phyloP scores from a whole-genome alignment of 2,888 invertebrate genomes.

The Mechanitis mazaeus region DNA sequence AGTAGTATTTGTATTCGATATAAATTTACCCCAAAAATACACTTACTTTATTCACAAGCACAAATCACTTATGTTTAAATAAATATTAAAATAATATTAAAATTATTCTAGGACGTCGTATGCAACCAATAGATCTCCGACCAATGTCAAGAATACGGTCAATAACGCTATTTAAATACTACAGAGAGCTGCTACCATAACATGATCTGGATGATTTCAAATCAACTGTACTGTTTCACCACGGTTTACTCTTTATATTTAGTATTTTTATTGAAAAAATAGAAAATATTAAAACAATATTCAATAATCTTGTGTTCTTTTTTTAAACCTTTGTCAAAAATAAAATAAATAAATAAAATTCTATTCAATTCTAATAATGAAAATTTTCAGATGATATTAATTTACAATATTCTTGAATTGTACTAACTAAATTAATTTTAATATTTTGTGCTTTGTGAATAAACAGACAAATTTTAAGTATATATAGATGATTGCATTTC shows the following conservation, averaged over 20 bases:
- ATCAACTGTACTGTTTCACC: slow-evolving; percentile 27
- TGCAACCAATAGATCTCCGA: slow-evolving; percentile 37
- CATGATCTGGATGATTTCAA: slow-evolving; percentile 48
- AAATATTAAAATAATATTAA: background rate
- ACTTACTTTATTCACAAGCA: background rate
- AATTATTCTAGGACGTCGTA: background rate
- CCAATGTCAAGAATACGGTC: slow-evolving; percentile 62
- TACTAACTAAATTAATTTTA: background rate
- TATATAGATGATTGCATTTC: slow-evolving; percentile 20
- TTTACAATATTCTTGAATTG: slow-evolving; percentile 5
- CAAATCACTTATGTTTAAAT: background rate
- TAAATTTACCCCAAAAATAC: no score
- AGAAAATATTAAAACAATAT: no score
- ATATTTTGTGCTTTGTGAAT: slow-evolving; percentile 10
- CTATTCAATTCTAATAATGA: no score
- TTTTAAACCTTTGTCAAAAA: no score
- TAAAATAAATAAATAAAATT: no score
- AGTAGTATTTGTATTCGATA: no score
- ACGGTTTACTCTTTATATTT: slow-evolving; percentile 28
- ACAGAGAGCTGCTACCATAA: slow-evolving; percentile 41
- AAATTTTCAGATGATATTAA: background rate
- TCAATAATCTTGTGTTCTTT: no score
- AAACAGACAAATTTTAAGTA: slow-evolving; percentile 22
- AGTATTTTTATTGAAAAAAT: background rate
- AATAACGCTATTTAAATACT: slow-evolving; percentile 72